Conservation (phyloP, 2,888 invertebrate genomes). For the Eristalis arbustorum region DNA sequence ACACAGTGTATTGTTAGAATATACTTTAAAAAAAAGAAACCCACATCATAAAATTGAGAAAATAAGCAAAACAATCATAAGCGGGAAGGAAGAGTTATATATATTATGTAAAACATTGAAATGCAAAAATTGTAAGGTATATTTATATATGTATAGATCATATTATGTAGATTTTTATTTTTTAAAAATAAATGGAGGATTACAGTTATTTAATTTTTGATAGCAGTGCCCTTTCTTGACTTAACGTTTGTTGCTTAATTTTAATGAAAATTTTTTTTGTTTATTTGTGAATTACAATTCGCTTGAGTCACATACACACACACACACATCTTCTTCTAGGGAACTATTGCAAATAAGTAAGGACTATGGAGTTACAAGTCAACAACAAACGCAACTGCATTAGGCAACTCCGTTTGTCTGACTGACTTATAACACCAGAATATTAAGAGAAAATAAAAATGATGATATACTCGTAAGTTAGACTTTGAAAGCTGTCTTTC, state of each 20-base stretch:
- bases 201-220: slow-evolving; percentile 36
- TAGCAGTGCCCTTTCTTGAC: slow-evolving; percentile 39
- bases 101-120: slow-evolving; percentile 37
- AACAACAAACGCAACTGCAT: slow-evolving; percentile 7
- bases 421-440: slow-evolving; percentile 7
- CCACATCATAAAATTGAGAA: neutral
- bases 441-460: slow-evolving; percentile 23
- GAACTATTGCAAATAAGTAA: slow-evolving; percentile 57
- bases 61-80: neutral
- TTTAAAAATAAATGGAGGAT: slow-evolving; percentile 20
- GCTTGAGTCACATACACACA: slow-evolving; percentile 35
- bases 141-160: slow-evolving; percentile 48
- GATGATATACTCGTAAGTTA: slow-evolving; percentile 36
- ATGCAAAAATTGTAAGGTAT: slow-evolving; percentile 50
- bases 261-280: neutral
- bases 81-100: slow-evolving; percentile 14
- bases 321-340: slow-evolving; percentile 29
- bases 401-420: slow-evolving; percentile 12
- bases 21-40: slow-evolving; percentile 37
- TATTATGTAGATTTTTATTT: slow-evolving; percentile 28
- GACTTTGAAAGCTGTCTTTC: slow-evolving; percentile 36
- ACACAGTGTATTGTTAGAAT: slow-evolving; percentile 29
- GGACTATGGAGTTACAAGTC: slow-evolving; percentile 4
- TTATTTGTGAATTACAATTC: slow-evolving; percentile 15
- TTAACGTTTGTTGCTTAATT: slow-evolving; percentile 32